A percentile compares a stretch with the other conserved stretches of the same genome.
Evolutionary conservation across 1,140 invertebrate species (phyloP).

Genomic region (Sycophila sp.): DNA sequence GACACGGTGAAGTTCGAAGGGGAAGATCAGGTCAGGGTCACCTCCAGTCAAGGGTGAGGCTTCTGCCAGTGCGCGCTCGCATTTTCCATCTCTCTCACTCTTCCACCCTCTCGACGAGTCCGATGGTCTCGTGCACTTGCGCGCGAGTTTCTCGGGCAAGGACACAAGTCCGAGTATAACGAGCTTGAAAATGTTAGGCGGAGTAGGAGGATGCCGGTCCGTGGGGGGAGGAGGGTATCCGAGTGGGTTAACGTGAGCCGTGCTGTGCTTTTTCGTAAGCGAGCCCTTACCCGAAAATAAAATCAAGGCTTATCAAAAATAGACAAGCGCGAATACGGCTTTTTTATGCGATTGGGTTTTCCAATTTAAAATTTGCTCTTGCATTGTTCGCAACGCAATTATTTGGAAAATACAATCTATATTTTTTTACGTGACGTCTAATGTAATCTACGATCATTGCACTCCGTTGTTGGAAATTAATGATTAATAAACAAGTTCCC

Average conservation of each 20-base stretch:
- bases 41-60: conserved; percentile 49
- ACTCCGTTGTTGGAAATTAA: no score
- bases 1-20: conserved; percentile 38
- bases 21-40: conserved; percentile 49
- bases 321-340: no score
- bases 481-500: no score
- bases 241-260: conserved; percentile 3
- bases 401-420: no score
- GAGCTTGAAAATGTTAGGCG: neutral
- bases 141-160: no score
- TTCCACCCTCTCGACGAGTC: neutral
- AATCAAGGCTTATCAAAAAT: conserved; percentile 25
- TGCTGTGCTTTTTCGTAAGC: no score
- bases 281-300: conserved; percentile 21
- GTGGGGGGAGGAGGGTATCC: neutral
- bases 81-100: neutral
- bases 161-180: neutral
- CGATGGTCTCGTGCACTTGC: conserved; percentile 24
- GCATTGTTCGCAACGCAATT: no score
- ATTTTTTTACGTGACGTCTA: no score
- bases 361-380: no score
- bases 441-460: no score
- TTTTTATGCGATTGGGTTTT: no score
- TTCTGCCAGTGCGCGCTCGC: conserved; percentile 16
- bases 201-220: neutral